These are phyloP conservation scores for Mythimna lalbum DNA, from an alignment of 2,888 invertebrate genomes.

Conservation along the genomic window DNA sequence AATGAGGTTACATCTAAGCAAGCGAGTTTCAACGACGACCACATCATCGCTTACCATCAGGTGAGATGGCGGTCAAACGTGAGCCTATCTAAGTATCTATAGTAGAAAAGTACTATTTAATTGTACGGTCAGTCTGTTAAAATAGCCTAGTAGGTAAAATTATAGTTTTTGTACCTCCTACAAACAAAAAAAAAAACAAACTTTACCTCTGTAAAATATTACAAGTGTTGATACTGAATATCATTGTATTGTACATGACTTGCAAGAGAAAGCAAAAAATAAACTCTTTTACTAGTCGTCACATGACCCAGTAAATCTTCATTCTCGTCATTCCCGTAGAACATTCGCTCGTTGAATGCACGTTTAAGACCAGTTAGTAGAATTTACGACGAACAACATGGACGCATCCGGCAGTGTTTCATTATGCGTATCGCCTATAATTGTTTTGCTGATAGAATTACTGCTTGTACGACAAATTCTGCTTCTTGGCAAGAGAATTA, in stretches of 20 bases:
- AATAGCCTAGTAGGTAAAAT: background rate
- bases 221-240: too few relatives aligned
- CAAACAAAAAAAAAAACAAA: too few relatives aligned
- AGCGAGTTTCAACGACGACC: too few relatives aligned
- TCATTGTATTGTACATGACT: too few relatives aligned
- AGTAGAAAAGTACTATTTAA: background rate
- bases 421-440: constrained; percentile 20
- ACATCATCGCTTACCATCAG: too few relatives aligned
- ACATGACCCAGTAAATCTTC: background rate
- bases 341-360: background rate
- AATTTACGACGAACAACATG: constrained; percentile 32
- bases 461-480: constrained; percentile 9
- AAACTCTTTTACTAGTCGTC: background rate
- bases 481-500: constrained; percentile 40
- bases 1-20: too few relatives aligned
- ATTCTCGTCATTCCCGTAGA: background rate
- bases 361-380: constrained; percentile 6
- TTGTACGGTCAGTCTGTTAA: background rate
- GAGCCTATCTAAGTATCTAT: too few relatives aligned
- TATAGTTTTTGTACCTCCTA: too few relatives aligned
- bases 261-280: too few relatives aligned
- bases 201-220: too few relatives aligned
- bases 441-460: constrained; percentile 30
- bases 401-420: constrained; percentile 5
- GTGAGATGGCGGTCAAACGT: too few relatives aligned